Evolutionary conservation across 1,140 invertebrate genomes (phyloP).

Genomic region (Micrasema longulum): DNA sequence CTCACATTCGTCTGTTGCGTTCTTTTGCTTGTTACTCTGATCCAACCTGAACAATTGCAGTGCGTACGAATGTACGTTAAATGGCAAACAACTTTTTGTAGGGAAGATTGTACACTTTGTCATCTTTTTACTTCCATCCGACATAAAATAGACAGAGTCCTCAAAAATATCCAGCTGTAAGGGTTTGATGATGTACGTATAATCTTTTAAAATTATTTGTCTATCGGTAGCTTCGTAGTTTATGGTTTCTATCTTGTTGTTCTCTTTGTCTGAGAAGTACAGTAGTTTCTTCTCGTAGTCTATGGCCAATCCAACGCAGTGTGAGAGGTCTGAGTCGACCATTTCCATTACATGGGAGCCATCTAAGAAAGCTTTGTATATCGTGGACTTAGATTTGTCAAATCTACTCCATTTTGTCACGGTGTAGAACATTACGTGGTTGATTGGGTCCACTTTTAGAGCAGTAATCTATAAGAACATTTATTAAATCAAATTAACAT

Average conservation of each 20-base stretch:
- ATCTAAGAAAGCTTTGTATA: slow-evolving; percentile 75
- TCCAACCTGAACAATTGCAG: slow-evolving; percentile 69
- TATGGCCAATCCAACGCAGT: slow-evolving; percentile 75
- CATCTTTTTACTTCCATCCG: slow-evolving; percentile 63
- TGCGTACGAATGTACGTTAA: slow-evolving; percentile 61
- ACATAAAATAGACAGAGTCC: slow-evolving; percentile 71
- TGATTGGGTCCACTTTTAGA: slow-evolving; percentile 67
- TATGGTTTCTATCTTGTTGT: slow-evolving; percentile 72
- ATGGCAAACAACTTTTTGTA: slow-evolving; percentile 61
- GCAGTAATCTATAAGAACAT: slow-evolving; percentile 61
- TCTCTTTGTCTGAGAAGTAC: slow-evolving; percentile 77
- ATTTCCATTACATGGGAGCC: slow-evolving; percentile 67
- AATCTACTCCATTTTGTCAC: slow-evolving; percentile 58
- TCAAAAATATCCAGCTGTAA: slow-evolving; percentile 71
- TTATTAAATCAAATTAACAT: slow-evolving; percentile 9
- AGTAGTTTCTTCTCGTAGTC: slow-evolving; percentile 75
- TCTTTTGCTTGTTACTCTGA: slow-evolving; percentile 68
- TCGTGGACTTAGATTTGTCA: slow-evolving; percentile 62
- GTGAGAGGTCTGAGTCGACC: slow-evolving; percentile 60
- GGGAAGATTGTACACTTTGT: slow-evolving; percentile 69
- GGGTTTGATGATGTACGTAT: slow-evolving; percentile 62
- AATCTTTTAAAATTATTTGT: slow-evolving; percentile 64
- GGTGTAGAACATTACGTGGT: slow-evolving; percentile 71
- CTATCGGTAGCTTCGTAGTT: slow-evolving; percentile 72
- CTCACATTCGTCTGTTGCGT: slow-evolving; percentile 25